phyloP scores from a whole-genome alignment of 1,140 invertebrate genomes.

The Carposina sasakii region DNA sequence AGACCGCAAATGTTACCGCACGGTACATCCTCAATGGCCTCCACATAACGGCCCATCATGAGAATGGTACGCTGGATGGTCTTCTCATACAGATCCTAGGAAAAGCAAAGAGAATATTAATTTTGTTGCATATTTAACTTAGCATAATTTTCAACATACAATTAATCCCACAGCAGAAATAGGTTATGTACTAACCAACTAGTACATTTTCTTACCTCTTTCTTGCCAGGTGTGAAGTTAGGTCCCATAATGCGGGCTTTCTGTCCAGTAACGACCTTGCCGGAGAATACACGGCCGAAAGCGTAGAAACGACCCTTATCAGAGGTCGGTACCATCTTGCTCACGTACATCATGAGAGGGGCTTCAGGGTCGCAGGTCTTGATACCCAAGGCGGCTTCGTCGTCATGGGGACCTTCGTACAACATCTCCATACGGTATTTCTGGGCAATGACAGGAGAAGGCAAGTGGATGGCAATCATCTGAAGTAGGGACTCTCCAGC shows the following conservation, averaged over 20 bases:
- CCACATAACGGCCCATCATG: conserved; percentile 99
- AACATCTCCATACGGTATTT: conserved; percentile 99
- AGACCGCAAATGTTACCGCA: conserved; percentile 99
- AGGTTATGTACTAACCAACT: too few species aligned
- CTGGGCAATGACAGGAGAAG: conserved; percentile 98
- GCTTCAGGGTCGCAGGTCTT: conserved; percentile 96
- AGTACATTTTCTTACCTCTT: conserved; percentile 76
- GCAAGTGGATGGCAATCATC: conserved; percentile 99
- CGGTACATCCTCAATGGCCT: conserved; percentile 99
- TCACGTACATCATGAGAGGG: conserved; percentile 99
- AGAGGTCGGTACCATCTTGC: conserved; percentile 99
- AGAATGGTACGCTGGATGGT: conserved; percentile 99
- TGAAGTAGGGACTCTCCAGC: conserved; percentile 99
- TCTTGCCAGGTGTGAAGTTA: conserved; percentile 98
- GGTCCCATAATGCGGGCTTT: conserved; percentile 99
- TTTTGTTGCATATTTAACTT: too few species aligned
- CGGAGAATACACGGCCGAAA: conserved; percentile 99
- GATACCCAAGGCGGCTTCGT: conserved; percentile 94
- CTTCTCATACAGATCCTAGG: conserved; percentile 95
- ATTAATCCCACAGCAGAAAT: too few species aligned
- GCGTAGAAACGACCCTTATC: conserved; percentile 99
- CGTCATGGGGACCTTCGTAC: conserved; percentile 98
- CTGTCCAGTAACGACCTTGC: conserved; percentile 92
- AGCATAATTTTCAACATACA: too few species aligned
- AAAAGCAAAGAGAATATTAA: background rate